Conservation (phyloP, 2,113 vertebrate species). For the Myrmecobius fasciatus region DNA sequence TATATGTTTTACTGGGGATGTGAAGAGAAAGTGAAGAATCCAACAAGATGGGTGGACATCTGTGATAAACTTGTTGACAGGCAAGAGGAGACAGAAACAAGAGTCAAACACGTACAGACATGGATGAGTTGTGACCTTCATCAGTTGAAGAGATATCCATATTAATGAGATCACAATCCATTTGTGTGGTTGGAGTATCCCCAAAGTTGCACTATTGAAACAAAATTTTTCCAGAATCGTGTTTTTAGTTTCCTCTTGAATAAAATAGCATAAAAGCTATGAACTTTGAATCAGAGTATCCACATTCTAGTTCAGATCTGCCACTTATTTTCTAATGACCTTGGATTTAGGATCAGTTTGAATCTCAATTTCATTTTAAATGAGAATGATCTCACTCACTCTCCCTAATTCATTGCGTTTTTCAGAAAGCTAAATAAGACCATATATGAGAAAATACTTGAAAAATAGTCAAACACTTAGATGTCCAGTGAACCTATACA, state of each 20-base stretch:
- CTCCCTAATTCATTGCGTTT: background rate
- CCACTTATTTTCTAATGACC: background rate
- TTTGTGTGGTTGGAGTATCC: background rate
- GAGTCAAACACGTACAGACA: background rate
- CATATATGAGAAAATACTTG: background rate
- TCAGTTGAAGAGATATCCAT: fast-evolving
- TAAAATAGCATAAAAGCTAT: background rate
- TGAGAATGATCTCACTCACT: background rate
- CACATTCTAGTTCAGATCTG: background rate
- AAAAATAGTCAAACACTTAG: background rate
- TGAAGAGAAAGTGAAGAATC: background rate
- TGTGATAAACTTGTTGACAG: background rate
- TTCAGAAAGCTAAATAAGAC: background rate
- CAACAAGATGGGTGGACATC: background rate
- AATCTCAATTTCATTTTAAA: background rate
- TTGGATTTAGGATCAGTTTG: background rate
- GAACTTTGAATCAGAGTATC: background rate
- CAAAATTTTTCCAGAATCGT: background rate
- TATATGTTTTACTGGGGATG: background rate
- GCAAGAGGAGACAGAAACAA: background rate
- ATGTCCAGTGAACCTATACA: background rate
- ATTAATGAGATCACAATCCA: background rate
- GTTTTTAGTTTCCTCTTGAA: background rate
- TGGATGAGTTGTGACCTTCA: background rate
- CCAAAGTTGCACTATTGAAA: background rate